A percentile compares a stretch with the other conserved stretches of the same genome.
phyloP scores from a whole-genome alignment of 2,888 invertebrate genomes.

The Ecdyonurus torrentis region DNA sequence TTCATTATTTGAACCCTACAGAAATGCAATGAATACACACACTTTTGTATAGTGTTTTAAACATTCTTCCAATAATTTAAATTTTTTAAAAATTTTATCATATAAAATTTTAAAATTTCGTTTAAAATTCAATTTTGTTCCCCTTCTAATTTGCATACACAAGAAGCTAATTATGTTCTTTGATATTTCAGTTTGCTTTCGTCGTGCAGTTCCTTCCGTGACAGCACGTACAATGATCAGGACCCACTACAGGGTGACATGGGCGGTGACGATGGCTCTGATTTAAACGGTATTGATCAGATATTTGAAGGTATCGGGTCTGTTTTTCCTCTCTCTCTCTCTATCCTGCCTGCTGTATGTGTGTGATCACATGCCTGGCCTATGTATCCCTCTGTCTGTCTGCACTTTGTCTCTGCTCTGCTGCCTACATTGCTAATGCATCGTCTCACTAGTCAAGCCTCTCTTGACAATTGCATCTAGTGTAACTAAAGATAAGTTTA shows the following conservation, averaged over 20 bases:
- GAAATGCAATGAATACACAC: too few relatives aligned
- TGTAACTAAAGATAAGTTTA: too few relatives aligned
- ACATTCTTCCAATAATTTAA: too few relatives aligned
- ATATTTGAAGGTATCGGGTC: constrained; percentile 33
- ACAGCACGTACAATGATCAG: constrained; percentile 53
- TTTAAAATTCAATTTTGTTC: constrained; percentile 1
- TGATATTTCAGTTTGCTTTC: constrained; percentile 42
- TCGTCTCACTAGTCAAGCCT: too few relatives aligned
- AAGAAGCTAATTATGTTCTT: background rate
- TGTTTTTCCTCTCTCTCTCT: constrained; percentile 2
- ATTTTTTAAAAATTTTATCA: background rate
- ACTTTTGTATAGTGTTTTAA: too few relatives aligned
- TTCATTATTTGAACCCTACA: too few relatives aligned
- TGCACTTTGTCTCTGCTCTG: background rate
- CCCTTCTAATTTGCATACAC: constrained; percentile 8
- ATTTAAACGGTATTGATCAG: constrained; percentile 36
- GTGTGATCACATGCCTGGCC: background rate
- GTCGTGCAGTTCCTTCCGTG: constrained; percentile 72
- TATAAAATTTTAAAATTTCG: constrained; percentile 21
- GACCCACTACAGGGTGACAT: constrained; percentile 34
- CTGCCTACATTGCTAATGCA: too few relatives aligned
- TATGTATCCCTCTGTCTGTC: constrained; percentile 12
- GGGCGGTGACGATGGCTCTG: constrained; percentile 34
- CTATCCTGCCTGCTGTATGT: constrained; percentile 1
- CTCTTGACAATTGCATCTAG: too few relatives aligned